Conservation (phyloP, 92 coral and sea anemone genomes). For the Blastomussa wellsi region DNA sequence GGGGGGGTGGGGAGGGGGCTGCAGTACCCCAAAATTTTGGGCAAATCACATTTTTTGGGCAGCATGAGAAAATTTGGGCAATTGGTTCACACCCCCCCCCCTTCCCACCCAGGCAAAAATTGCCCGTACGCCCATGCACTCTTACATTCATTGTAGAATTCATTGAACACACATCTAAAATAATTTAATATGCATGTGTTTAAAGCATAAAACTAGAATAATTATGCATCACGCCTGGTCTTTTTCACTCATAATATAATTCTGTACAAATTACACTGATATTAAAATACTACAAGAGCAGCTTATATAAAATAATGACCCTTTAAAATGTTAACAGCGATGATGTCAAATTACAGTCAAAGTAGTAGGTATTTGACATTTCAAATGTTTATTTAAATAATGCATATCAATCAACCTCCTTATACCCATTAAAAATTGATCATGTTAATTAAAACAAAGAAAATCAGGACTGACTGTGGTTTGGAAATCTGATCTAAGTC, state of each 20-base stretch:
- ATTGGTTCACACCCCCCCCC: not conserved
- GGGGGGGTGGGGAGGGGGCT: too few relatives aligned
- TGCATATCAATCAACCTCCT: not conserved
- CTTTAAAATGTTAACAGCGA: not conserved
- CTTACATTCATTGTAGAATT: not conserved
- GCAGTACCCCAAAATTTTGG: too few relatives aligned
- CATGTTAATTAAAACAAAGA: too few relatives aligned
- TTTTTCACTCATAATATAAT: not conserved
- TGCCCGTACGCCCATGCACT: not conserved
- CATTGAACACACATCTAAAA: not conserved
- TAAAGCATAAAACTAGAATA: constrained; percentile 11
- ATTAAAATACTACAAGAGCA: not conserved
- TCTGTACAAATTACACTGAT: constrained; percentile 12
- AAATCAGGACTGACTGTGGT: too few relatives aligned
- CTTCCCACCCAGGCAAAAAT: too few relatives aligned
- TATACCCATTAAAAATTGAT: too few relatives aligned
- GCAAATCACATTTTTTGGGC: too few relatives aligned
- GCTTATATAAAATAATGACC: not conserved
- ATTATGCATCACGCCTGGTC: not conserved
- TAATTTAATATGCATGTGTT: constrained; percentile 10
- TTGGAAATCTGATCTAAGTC: too few relatives aligned
- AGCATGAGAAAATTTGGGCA: too few relatives aligned
- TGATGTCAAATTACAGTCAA: not conserved
- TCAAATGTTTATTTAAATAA: not conserved
- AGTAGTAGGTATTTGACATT: not conserved